Evolutionary conservation across 1,140 invertebrate species (phyloP).

Genomic region (Charaxes varanes): DNA sequence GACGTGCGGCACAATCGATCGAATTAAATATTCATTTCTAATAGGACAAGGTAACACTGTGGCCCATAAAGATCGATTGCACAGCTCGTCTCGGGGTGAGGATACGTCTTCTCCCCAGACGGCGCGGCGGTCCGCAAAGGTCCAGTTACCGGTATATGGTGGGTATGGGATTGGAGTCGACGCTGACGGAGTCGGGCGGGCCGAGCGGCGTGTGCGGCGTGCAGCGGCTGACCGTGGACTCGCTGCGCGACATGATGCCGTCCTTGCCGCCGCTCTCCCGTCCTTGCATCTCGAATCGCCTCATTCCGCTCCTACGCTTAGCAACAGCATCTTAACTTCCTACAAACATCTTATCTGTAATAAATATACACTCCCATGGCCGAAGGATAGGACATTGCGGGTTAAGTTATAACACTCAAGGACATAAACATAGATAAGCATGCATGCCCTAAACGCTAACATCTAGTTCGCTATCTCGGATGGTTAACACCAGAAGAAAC

Average conservation of each 20-base stretch:
- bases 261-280: conserved; percentile 53
- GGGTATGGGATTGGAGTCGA: conserved; percentile 85
- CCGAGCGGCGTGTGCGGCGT: conserved; percentile 61
- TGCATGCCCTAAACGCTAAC: conserved; percentile 65
- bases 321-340: conserved; percentile 57
- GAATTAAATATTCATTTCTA: conserved; percentile 7
- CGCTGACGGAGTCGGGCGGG: conserved; percentile 81
- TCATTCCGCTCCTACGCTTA: conserved; percentile 62
- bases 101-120: conserved; percentile 41
- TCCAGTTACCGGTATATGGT: conserved; percentile 86
- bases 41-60: not conserved
- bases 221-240: conserved; percentile 62
- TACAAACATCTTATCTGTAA: conserved; percentile 62
- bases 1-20: conserved; percentile 21
- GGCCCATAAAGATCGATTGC: conserved; percentile 16
- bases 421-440: conserved; percentile 62
- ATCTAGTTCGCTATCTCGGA: conserved; percentile 50
- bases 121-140: conserved; percentile 21
- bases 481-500: conserved; percentile 41
- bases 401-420: conserved; percentile 47
- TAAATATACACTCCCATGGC: conserved; percentile 49
- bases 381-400: conserved; percentile 44
- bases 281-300: conserved; percentile 58
- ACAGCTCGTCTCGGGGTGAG: conserved; percentile 14
- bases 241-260: conserved; percentile 58